These are phyloP conservation scores for Halocynthia roretzi DNA, from an alignment of 23 tunicate genomes.

Conservation along the genomic window DNA sequence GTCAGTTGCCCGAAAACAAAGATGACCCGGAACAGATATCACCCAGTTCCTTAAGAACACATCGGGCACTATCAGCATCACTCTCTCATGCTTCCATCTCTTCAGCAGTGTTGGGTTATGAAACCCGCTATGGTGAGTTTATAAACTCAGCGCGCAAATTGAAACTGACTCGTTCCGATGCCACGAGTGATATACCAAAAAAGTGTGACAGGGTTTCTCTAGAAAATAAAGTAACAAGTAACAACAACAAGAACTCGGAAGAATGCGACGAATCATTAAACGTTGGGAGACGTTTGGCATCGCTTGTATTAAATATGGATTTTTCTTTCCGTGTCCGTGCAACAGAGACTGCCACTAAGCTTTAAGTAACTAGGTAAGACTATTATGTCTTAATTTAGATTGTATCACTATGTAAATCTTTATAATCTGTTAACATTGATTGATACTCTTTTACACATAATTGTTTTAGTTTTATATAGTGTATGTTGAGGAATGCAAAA, in stretches of 20 bases:
- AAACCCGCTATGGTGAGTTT: neutral
- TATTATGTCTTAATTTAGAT: too few species aligned
- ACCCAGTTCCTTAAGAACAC: neutral
- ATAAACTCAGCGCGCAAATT: neutral
- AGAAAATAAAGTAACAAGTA: neutral
- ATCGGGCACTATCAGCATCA: neutral
- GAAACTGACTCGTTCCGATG: neutral
- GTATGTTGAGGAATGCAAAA: too few species aligned
- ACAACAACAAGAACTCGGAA: neutral
- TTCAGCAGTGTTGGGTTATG: neutral
- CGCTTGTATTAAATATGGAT: neutral
- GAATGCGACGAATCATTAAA: neutral
- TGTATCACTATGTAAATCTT: too few species aligned
- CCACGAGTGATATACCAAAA: neutral
- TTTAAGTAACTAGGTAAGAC: neutral
- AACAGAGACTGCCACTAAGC: neutral
- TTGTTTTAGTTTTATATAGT: too few species aligned
- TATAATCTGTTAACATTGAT: too few species aligned
- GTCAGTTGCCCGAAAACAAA: too few species aligned
- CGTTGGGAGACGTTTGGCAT: neutral
- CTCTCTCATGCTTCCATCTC: constrained; percentile 6
- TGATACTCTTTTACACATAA: too few species aligned
- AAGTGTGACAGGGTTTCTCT: neutral
- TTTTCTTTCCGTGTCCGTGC: neutral
- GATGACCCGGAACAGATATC: too few species aligned